phyloP scores from a whole-genome alignment of 2,113 vertebrate species.

The Telmatochromis sp. region DNA sequence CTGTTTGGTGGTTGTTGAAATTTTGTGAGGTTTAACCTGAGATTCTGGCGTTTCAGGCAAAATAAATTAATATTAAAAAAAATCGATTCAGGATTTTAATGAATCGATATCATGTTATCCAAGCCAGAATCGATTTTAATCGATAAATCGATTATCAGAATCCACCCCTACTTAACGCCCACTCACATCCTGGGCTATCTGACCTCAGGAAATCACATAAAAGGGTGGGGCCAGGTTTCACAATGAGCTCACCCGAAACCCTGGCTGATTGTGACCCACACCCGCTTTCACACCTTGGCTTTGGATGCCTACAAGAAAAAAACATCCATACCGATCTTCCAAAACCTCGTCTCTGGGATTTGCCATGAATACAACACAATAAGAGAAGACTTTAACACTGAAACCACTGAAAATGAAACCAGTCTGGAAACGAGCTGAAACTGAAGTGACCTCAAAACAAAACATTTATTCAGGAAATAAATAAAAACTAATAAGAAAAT shows the following conservation, averaged over 20 bases:
- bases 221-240: rapidly evolving
- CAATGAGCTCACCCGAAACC: rapidly evolving
- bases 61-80: too few species aligned
- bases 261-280: neutral
- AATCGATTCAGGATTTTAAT: too few species aligned
- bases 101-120: too few species aligned
- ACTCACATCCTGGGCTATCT: neutral
- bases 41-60: too few species aligned
- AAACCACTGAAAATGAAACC: rapidly evolving
- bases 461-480: rapidly evolving
- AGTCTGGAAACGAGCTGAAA: neutral
- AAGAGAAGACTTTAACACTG: neutral
- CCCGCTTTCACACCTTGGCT: rapidly evolving
- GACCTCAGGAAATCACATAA: neutral
- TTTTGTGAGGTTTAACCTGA: rapidly evolving
- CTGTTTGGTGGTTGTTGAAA: too few species aligned
- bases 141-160: rapidly evolving
- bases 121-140: too few species aligned
- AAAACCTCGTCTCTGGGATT: neutral
- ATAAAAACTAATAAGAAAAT: neutral
- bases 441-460: neutral
- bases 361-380: neutral
- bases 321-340: neutral
- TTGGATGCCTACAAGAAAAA: neutral
- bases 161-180: neutral